Evolutionary conservation across 2,797 vertebrate genomes (phyloP).

Genomic region (Mallotus villosus): DNA sequence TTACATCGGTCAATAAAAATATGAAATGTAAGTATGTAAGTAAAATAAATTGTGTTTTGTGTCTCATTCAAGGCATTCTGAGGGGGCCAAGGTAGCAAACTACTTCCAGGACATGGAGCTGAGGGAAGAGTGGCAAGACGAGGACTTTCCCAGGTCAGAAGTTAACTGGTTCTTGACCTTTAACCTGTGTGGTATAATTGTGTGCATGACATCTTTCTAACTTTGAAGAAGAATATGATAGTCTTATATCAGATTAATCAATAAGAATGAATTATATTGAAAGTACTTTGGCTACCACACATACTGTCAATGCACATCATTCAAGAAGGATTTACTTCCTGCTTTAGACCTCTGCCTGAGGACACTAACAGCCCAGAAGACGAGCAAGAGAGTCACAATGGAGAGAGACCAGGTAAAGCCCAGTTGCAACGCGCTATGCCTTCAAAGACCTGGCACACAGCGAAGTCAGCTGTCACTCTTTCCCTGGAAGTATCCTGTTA

Average conservation of each 20-base stretch:
- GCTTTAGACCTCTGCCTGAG: slow-evolving; percentile 70
- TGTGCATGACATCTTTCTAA: neutral
- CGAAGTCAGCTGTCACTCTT: neutral
- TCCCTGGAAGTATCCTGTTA: too few species aligned
- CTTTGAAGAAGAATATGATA: too few species aligned
- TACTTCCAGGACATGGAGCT: slow-evolving; percentile 71
- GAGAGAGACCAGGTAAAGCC: slow-evolving; percentile 51
- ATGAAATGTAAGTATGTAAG: too few species aligned
- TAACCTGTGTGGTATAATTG: neutral
- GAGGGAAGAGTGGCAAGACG: slow-evolving; percentile 77
- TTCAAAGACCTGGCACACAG: neutral
- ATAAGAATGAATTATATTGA: too few species aligned
- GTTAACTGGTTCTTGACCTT: neutral
- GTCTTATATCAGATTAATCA: too few species aligned
- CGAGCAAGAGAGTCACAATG: slow-evolving; percentile 39
- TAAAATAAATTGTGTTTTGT: neutral
- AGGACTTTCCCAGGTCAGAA: slow-evolving; percentile 74
- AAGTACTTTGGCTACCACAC: too few species aligned
- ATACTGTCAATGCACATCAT: too few species aligned
- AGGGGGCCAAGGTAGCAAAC: slow-evolving; percentile 16
- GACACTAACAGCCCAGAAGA: slow-evolving; percentile 50
- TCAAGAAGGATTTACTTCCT: neutral
- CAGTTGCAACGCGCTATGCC: neutral
- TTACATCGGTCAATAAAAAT: too few species aligned
- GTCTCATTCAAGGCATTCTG: slow-evolving; percentile 43